Base-by-base conservation (phyloP, 1,140 invertebrate genomes). In the Brachionus asplanchnoidis region DNA sequence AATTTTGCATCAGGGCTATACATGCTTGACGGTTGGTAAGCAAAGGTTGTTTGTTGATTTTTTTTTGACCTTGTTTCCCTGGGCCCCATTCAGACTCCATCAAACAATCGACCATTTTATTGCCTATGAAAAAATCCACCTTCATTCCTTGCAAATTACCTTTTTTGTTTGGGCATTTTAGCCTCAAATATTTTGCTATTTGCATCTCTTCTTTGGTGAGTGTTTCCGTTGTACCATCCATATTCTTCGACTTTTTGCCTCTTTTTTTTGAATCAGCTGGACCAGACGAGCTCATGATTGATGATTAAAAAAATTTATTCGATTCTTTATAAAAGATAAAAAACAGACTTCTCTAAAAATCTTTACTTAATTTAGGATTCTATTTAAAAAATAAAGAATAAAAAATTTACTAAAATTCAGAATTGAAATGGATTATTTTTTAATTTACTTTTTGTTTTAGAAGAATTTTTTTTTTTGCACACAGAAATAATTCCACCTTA, bases 81-180 rank as follows among this genome's bases (percentile, higher is more conserved):
- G 88, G 85, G 20, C 93, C 94, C 93, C 95, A 99, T 89, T 95
- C 95, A 0, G 97, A 99, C 53, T 95, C 93, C 87, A 98, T 88
- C 8, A 99, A 89, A 1, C 93, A 93, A 90, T 98, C 96, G 0
- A 99, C 93, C 2, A 96, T 96, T 89, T 96, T 95, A 56, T 88
- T 92, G 93, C 95, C 95, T 86, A 95, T 95, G 87, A 99, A 99
- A 91, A 98, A 97, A 89, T 97, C 94, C 0, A 99, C 97, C 91
- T 96, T 94, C 89, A 98, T 96, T 87, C 95, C 95, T 65, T 96
- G 91, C 88, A 98, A 96, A 90, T 96, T 98, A 0, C 95, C 97
- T 88, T 95, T 95, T 90, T 97, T 97, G 7, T 93, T 94, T 14
- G 95, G 95, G 26, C 79, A 82, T 20, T 44, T 60, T 23, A 82